These are phyloP conservation scores for Catonia carolina DNA, from an alignment of 2,888 invertebrate species.

Conservation along the genomic window DNA sequence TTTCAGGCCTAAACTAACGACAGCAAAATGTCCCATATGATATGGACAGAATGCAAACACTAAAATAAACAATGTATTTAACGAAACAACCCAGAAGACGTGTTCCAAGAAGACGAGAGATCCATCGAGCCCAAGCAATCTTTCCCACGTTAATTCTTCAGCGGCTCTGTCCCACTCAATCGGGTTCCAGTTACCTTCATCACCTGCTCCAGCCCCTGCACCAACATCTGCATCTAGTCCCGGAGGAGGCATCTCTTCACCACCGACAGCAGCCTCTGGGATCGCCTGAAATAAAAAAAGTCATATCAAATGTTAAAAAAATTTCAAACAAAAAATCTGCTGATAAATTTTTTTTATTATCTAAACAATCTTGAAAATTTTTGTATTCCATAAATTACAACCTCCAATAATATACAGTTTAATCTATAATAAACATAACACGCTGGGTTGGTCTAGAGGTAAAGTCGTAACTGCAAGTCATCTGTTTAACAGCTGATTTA, in stretches of 20 bases:
- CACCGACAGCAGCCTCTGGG: conserved; percentile 12
- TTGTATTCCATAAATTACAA: too few relatives aligned
- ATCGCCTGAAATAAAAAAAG: not conserved
- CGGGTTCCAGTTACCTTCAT: conserved; percentile 93
- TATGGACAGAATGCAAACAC: conserved; percentile 97
- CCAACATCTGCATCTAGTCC: not conserved
- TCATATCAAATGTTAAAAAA: not conserved
- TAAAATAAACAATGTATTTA: conserved; percentile 93
- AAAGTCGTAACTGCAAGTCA: too few relatives aligned
- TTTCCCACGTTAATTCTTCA: conserved; percentile 97
- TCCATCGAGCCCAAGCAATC: conserved; percentile 90
- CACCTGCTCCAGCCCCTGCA: conserved; percentile 40
- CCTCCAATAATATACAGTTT: too few relatives aligned
- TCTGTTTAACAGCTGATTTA: too few relatives aligned
- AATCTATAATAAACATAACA: too few relatives aligned
- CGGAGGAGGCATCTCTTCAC: conserved; percentile 18
- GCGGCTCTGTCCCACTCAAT: conserved; percentile 98
- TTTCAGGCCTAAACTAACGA: conserved; percentile 62
- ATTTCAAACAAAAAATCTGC: too few relatives aligned
- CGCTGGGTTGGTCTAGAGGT: too few relatives aligned
- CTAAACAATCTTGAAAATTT: too few relatives aligned
- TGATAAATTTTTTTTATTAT: too few relatives aligned
- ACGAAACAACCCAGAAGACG: conserved; percentile 97
- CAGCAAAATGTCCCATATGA: conserved; percentile 83
- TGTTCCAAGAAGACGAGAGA: conserved; percentile 96